phyloP scores from a whole-genome alignment of 1,140 invertebrate genomes.

The Penaeus vannamei region DNA sequence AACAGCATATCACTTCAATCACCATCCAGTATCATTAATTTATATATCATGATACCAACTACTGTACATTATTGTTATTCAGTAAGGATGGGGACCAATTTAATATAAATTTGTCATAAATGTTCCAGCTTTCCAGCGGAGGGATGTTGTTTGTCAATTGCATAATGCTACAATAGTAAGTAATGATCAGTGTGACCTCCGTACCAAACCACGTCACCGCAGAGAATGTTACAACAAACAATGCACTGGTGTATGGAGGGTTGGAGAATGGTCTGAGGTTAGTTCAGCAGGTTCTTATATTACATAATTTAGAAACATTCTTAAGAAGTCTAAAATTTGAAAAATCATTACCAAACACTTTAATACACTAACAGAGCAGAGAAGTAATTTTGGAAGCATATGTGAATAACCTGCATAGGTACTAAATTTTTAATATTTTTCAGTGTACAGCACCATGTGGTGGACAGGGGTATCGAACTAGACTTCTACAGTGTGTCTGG shows the following conservation, averaged over 20 bases:
- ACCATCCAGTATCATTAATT: too few relatives aligned
- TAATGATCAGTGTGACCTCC: constrained; percentile 77
- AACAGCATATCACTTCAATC: too few relatives aligned
- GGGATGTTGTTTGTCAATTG: constrained; percentile 81
- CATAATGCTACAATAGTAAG: constrained; percentile 78
- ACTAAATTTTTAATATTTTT: constrained; percentile 52
- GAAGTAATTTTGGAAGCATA: too few relatives aligned
- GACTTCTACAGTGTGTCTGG: constrained; percentile 91
- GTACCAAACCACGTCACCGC: constrained; percentile 79
- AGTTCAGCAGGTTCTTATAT: constrained; percentile 62
- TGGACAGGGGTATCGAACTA: constrained; percentile 82
- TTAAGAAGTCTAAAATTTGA: too few relatives aligned
- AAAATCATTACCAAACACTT: not conserved
- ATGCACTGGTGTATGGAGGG: constrained; percentile 87
- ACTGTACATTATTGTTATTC: too few relatives aligned
- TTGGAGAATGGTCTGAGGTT: constrained; percentile 91
- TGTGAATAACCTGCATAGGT: not conserved
- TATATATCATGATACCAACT: too few relatives aligned
- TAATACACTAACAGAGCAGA: not conserved
- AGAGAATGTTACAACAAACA: constrained; percentile 85
- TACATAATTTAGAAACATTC: too few relatives aligned
- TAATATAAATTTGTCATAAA: not conserved
- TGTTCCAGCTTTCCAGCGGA: constrained; percentile 80
- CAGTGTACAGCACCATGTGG: constrained; percentile 86
- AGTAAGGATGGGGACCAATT: too few relatives aligned